Conservation (phyloP, 2,113 vertebrate genomes). For the Numida meleagris region DNA sequence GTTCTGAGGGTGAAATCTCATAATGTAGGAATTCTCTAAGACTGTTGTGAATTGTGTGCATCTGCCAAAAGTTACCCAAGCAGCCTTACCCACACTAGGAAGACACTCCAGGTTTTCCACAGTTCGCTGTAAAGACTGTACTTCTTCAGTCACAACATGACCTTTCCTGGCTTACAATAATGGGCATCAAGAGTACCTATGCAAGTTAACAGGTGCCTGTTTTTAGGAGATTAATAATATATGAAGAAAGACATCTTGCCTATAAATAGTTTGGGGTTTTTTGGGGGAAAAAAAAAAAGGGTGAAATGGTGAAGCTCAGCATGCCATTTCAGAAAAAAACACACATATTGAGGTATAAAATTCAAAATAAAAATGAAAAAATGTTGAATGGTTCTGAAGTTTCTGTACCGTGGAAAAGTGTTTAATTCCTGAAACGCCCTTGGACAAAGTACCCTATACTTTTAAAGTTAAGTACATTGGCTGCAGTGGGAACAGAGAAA, state of each 20-base stretch:
- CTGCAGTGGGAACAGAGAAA: conserved; percentile 4
- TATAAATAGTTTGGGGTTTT: not conserved
- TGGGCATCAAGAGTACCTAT: not conserved
- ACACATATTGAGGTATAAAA: not conserved
- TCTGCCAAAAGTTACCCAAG: not conserved
- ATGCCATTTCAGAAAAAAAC: not conserved
- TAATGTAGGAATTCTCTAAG: not conserved
- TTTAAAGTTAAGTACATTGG: conserved; percentile 28
- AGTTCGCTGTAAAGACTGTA: not conserved
- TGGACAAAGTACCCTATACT: conserved; percentile 20
- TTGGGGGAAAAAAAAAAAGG: not conserved
- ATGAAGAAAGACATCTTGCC: not conserved
- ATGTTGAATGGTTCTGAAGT: not conserved
- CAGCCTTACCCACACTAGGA: not conserved
- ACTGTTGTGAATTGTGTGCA: not conserved
- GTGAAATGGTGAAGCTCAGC: not conserved
- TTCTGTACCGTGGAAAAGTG: conserved; percentile 3
- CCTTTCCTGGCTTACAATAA: not conserved
- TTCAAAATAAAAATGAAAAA: not conserved
- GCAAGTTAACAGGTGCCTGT: not conserved
- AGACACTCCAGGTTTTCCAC: not conserved
- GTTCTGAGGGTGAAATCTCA: not conserved
- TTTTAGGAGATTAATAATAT: not conserved
- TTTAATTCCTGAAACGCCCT: conserved; percentile 25
- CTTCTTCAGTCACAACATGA: not conserved